phyloP scores from a whole-genome alignment of 2,113 vertebrate genomes.

The Calidris pygmaea region DNA sequence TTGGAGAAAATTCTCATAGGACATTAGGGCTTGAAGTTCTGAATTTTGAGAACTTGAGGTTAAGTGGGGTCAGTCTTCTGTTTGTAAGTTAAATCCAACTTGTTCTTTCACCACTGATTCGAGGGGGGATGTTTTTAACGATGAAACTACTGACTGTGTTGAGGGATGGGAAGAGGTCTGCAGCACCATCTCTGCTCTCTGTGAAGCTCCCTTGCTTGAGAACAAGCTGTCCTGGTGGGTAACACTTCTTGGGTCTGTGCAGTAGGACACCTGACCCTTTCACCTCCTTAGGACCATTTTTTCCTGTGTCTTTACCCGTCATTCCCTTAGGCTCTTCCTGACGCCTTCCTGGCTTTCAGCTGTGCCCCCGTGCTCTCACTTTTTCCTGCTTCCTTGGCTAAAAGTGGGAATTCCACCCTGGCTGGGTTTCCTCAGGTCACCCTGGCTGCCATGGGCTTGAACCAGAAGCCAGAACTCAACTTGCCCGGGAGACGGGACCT shows the following conservation, averaged over 20 bases:
- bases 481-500: background rate
- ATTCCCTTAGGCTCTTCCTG: background rate
- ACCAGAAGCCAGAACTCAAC: background rate
- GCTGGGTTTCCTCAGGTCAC: background rate
- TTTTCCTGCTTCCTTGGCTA: background rate
- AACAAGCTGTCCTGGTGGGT: background rate
- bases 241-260: background rate
- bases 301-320: background rate
- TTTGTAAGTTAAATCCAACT: background rate
- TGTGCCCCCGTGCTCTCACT: accelerated
- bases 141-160: background rate
- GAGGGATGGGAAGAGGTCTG: background rate
- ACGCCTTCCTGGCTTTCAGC: background rate
- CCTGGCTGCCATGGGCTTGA: background rate
- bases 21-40: background rate
- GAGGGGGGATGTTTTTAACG: background rate
- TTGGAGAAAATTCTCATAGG: constrained; percentile 27
- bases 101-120: background rate
- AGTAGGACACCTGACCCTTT: background rate
- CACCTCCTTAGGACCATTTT: background rate
- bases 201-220: background rate
- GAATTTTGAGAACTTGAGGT: constrained; percentile 31
- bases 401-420: background rate
- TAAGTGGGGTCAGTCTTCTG: background rate
- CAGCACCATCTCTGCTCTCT: background rate